Base-by-base conservation (phyloP, 1,140 invertebrate species). In the Lepidurus apus region DNA sequence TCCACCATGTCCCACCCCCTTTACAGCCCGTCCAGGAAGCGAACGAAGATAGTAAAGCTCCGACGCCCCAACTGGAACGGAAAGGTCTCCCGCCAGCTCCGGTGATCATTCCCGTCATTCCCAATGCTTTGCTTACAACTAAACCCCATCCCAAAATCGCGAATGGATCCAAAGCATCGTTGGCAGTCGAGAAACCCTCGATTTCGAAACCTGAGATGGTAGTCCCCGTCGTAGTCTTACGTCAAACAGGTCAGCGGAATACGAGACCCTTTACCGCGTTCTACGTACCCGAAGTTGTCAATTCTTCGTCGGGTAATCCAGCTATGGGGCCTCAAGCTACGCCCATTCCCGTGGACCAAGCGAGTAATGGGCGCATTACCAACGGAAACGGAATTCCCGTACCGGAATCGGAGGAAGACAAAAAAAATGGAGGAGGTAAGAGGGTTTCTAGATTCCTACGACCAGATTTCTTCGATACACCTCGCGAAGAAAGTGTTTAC, bases 401-500 rank as follows among this genome's bases (percentile, higher is more conserved):
- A n/a, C 7, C 13, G 6, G 53, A 65, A 11, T n/a, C 53, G 53
- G 53, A 65, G 0, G 53, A 65, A 1, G 53, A 65, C 8, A 65
- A 17, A 7, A 65, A 43, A 77, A 47, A 47, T 17, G 43, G 42
- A 17, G 42, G 26, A 80, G 65, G 75, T 26, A 44, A 77, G 53
- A 34, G 81, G 5, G 79, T 81, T 45, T 82, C 82, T 8, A 74
- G 82, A 7, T 82, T 82, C 78, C 75, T 93, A 76, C 86, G 92
- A 11, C 91, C 92, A 0, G 92, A 93, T 83, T 93, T 93, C 82
- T 93, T 91, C 81, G 92, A 93, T 77, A 87, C 91, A 0, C 89
- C 91, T 0, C 84, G 88, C 65, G 91, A 92, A 80, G 91, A 92
- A 80, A 91, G 88, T 83, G 84, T 87, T n/a, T 90, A 89, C 80